A percentile compares a stretch with the other conserved stretches of the same genome.
Conservation (phyloP, 1,140 invertebrate genomes). For the Andricus grossulariae region DNA sequence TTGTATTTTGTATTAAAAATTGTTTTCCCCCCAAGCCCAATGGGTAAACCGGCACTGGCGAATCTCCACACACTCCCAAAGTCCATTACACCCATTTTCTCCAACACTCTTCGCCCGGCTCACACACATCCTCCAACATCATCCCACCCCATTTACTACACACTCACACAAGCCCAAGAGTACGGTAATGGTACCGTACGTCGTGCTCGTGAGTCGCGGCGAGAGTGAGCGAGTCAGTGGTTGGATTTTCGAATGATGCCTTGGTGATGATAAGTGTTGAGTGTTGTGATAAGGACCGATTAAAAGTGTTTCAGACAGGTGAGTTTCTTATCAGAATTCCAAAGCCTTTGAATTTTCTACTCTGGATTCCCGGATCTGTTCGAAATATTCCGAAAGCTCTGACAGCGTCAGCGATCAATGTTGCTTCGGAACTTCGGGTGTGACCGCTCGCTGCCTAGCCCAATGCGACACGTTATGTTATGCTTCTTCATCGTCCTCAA, state of each 20-base stretch:
- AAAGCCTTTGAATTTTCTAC: neutral
- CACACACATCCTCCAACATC: no score
- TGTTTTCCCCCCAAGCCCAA: no score
- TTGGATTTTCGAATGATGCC: slow-evolving; percentile 54
- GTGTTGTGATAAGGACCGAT: slow-evolving; percentile 42
- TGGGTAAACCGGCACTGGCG: no score
- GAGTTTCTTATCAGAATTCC: slow-evolving; percentile 35
- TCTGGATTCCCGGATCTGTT: neutral
- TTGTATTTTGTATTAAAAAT: no score
- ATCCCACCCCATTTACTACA: slow-evolving; percentile 4
- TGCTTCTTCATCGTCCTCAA: neutral
- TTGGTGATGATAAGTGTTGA: slow-evolving; percentile 56
- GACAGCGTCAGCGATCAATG: slow-evolving; percentile 21
- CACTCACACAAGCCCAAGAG: slow-evolving; percentile 42
- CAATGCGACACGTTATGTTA: slow-evolving; percentile 24
- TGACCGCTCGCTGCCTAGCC: slow-evolving; percentile 28
- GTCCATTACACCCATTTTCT: no score
- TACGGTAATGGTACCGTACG: slow-evolving; percentile 51
- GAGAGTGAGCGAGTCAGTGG: slow-evolving; percentile 58
- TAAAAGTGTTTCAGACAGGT: slow-evolving; percentile 53
- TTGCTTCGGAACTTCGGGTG: slow-evolving; percentile 27
- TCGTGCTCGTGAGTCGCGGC: slow-evolving; percentile 34
- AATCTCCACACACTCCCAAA: no score
- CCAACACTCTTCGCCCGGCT: no score
- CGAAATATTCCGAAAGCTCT: neutral